phyloP scores from a whole-genome alignment of 1,140 invertebrate species.

The Drosophila nannoptera region DNA sequence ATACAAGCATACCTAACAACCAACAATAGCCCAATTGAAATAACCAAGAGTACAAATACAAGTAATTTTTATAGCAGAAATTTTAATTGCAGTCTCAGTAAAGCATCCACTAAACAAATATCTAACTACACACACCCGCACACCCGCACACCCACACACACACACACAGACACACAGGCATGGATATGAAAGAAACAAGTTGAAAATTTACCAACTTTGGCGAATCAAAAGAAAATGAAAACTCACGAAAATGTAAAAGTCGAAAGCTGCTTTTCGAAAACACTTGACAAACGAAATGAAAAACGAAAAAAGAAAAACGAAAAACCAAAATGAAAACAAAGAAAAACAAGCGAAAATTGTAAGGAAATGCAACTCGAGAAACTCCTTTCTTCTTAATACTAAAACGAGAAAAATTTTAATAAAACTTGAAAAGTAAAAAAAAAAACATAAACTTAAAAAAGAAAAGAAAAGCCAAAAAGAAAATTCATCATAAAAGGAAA shows the following conservation, averaged over 20 bases:
- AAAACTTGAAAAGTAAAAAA: constrained; percentile 11
- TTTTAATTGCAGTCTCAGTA: constrained; percentile 77
- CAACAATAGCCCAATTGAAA: constrained; percentile 79
- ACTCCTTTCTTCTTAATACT: constrained; percentile 76
- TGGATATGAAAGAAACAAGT: constrained; percentile 36
- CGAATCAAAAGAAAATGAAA: constrained; percentile 30
- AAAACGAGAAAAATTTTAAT: constrained; percentile 41
- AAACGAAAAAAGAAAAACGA: background rate
- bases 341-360: no score
- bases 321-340: constrained; percentile 6
- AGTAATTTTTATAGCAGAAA: constrained; percentile 79
- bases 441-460: constrained; percentile 35
- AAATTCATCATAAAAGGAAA: constrained; percentile 8
- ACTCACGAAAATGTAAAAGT: constrained; percentile 39
- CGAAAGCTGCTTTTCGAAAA: constrained; percentile 53
- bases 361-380: constrained; percentile 37
- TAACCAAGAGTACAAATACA: constrained; percentile 79
- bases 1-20: constrained; percentile 75
- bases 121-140: constrained; percentile 40
- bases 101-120: constrained; percentile 59
- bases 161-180: constrained; percentile 47
- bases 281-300: constrained; percentile 25
- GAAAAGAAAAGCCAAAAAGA: constrained; percentile 24
- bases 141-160: constrained; percentile 31
- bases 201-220: constrained; percentile 27